Base-by-base conservation (phyloP, 2,888 invertebrate species). In the Macropis europaea region DNA sequence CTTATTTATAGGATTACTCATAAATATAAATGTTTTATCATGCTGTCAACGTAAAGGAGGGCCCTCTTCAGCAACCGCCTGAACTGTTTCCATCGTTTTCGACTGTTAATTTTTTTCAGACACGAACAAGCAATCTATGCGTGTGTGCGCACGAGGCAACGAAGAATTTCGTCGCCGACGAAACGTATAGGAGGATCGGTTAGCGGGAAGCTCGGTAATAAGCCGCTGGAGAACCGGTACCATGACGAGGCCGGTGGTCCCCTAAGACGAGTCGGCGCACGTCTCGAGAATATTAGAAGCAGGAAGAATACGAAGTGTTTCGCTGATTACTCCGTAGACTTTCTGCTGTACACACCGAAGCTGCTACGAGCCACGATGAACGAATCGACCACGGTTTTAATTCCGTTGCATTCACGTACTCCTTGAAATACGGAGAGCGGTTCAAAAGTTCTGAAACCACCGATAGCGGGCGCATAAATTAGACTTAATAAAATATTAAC, bases 201-300 rank as follows among this genome's bases (percentile, higher is more conserved):
- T 76, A 74, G 72, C 66, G 79, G 69, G 74, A 78, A 83, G 82
- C 79, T 69, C 73, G 62, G 82, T 83, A 82, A 82, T 82, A 82
- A 82, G 74, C 76, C 66, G 59, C 63, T 70, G 66, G 74, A 79
- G 78, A 85, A 85, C 84, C 86, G 85, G 86, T 81, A 85, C 73
- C 76, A 56, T 69, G 71, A 63, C 84, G 82, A 81, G 78, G 78
- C 73, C 73, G 85, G 85, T 85, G 85, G 85, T 85, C 86, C n/a
- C 62, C 69, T 47, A 6, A 73, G 77, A 70, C 77, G 68, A 85
- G 85, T 80, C 82, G 69, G 70, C 70, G 82, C 85, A 82, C 82
- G 82, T 83, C 78, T 50, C 76, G 57, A 57, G 77, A 83, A 82
- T 82, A 84, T 84, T 84, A 84, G 84, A 84, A 79, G 82, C 77